These are phyloP conservation scores for Cosmia pyralina DNA, from an alignment of 2,888 invertebrate species.

Conservation along the genomic window DNA sequence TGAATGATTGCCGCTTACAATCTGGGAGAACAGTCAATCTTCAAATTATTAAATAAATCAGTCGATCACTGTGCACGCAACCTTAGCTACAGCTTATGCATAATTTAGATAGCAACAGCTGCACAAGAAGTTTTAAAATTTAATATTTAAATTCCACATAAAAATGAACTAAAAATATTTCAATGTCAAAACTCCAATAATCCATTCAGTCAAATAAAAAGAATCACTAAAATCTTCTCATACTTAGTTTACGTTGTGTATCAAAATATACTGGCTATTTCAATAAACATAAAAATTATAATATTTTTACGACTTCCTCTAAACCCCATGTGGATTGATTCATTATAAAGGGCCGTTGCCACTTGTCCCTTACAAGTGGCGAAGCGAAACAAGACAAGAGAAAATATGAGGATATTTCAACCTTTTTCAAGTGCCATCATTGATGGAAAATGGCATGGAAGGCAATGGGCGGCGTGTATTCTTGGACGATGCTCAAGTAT, in stretches of 20 bases:
- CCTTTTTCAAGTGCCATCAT: slow-evolving; percentile 17
- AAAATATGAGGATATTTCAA: slow-evolving; percentile 7
- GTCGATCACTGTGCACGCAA: background rate
- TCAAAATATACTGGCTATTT: slow-evolving; percentile 45
- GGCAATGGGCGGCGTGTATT: background rate
- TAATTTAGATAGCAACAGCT: background rate
- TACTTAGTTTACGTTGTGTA: slow-evolving; percentile 38
- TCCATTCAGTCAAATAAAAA: slow-evolving; percentile 47
- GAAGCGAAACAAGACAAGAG: slow-evolving; percentile 13
- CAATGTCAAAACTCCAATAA: slow-evolving; percentile 39
- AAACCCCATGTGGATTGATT: slow-evolving; percentile 44
- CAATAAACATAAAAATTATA: slow-evolving; percentile 51
- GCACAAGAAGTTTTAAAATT: slow-evolving; percentile 14
- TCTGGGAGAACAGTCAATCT: background rate
- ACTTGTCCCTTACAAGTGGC: slow-evolving; percentile 12
- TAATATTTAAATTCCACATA: slow-evolving; percentile 26
- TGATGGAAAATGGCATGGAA: background rate
- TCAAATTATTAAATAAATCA: background rate
- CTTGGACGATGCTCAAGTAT: slow-evolving; percentile 11
- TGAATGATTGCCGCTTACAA: background rate
- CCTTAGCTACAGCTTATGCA: background rate
- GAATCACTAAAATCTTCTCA: slow-evolving; percentile 39
- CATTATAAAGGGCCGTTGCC: slow-evolving; percentile 27
- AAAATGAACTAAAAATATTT: slow-evolving; percentile 39
- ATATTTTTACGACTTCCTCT: slow-evolving; percentile 56